A percentile compares a stretch with the other conserved stretches of the same genome.
Evolutionary conservation across 2,888 invertebrate species (phyloP).

Genomic region (Drosophila histrio): DNA sequence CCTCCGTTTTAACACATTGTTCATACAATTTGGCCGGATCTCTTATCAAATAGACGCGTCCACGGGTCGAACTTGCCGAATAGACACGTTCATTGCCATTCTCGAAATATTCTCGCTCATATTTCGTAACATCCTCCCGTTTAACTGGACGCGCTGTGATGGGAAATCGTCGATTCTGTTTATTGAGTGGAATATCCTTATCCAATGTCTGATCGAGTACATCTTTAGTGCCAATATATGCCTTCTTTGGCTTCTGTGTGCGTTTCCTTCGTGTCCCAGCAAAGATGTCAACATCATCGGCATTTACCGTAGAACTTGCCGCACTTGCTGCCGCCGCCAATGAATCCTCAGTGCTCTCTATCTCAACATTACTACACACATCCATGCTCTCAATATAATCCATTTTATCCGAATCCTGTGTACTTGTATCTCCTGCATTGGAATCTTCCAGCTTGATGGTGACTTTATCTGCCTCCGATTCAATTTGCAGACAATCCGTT

Average conservation of each 20-base stretch:
- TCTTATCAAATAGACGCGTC: constrained; percentile 90
- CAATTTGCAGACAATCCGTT: constrained; percentile 55
- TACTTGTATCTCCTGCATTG: constrained; percentile 45
- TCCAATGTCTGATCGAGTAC: constrained; percentile 74
- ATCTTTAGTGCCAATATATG: constrained; percentile 79
- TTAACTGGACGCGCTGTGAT: constrained; percentile 84
- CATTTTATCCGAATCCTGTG: constrained; percentile 77
- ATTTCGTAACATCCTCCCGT: constrained; percentile 86
- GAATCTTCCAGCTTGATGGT: constrained; percentile 64
- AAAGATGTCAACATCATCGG: constrained; percentile 61
- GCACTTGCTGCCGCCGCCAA: constrained; percentile 55
- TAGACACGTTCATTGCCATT: constrained; percentile 89
- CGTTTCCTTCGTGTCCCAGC: constrained; percentile 66
- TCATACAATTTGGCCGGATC: constrained; percentile 61
- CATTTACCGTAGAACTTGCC: constrained; percentile 38
- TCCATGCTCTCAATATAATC: constrained; percentile 81
- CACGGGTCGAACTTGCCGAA: constrained; percentile 87
- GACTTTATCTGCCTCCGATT: constrained; percentile 5
- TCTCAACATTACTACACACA: constrained; percentile 82
- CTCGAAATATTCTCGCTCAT: constrained; percentile 88
- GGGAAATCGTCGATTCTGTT: constrained; percentile 88
- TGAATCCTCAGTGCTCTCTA: constrained; percentile 80
- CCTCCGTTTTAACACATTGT: constrained; percentile 50
- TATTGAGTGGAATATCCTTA: constrained; percentile 85
- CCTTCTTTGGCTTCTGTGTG: constrained; percentile 68